These are phyloP conservation scores for Congeria kusceri DNA, from an alignment of 2,888 invertebrate species.

Conservation along the genomic window DNA sequence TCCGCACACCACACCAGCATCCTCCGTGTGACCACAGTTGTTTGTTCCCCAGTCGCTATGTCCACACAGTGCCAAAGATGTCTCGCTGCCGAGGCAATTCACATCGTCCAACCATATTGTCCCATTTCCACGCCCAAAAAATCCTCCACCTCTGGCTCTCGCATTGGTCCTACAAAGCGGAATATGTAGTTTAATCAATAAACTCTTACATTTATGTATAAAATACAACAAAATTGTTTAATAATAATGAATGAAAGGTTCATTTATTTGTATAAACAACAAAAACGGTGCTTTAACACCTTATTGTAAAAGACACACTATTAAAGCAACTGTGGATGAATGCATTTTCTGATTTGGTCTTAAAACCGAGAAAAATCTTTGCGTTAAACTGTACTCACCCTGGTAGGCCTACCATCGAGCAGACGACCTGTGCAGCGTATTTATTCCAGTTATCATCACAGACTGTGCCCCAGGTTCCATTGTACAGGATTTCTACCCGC, in stretches of 20 bases:
- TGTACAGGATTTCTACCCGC: slow-evolving; percentile 66
- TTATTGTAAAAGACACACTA: no score
- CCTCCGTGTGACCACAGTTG: slow-evolving; percentile 86
- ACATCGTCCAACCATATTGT: slow-evolving; percentile 35
- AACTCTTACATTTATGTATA: no score
- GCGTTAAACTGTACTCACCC: no score
- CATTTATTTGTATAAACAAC: no score
- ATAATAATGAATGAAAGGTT: no score
- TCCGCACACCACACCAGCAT: slow-evolving; percentile 87
- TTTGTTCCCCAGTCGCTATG: slow-evolving; percentile 27
- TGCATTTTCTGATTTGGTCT: no score
- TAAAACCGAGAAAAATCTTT: no score
- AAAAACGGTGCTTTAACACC: no score
- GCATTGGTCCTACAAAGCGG: not conserved
- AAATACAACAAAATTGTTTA: no score
- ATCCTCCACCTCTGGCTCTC: slow-evolving; percentile 15
- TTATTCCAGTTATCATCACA: slow-evolving; percentile 68
- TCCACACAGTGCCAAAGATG: slow-evolving; percentile 12
- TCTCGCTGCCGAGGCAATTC: slow-evolving; percentile 25
- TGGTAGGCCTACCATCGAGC: slow-evolving; percentile 52
- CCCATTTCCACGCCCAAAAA: slow-evolving; percentile 5
- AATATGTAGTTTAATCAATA: no score
- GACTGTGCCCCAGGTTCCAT: slow-evolving; percentile 71
- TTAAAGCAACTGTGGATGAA: no score
- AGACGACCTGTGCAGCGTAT: slow-evolving; percentile 54